Conservation (phyloP, 2,797 vertebrate genomes). For the Dendrocincla fuliginosa region DNA sequence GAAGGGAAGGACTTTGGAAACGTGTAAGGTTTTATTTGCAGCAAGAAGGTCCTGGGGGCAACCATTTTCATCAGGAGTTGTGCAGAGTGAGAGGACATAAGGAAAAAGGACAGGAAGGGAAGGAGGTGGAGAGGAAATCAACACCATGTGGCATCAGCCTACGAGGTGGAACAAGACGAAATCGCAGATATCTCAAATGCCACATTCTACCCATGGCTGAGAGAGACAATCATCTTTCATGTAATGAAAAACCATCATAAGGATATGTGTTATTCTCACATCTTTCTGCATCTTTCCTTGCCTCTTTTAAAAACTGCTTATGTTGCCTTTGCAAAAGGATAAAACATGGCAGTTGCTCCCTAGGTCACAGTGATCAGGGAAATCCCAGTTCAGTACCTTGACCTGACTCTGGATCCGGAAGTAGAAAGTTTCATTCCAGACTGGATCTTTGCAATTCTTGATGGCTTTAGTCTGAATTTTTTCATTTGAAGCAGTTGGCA, state of each 20-base stretch:
- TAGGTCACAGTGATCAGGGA: not conserved
- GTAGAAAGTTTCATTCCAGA: conserved; percentile 85
- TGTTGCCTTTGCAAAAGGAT: not conserved
- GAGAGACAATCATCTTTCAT: not conserved
- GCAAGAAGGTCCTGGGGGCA: not conserved
- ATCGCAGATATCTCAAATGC: not conserved
- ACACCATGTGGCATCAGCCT: not conserved
- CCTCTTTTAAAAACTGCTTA: not conserved
- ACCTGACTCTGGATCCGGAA: conserved; percentile 80
- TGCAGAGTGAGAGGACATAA: not conserved
- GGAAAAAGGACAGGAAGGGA: not conserved
- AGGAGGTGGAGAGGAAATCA: not conserved
- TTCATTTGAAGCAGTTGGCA: conserved; percentile 79
- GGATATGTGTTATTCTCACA: not conserved
- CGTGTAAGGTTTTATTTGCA: not conserved
- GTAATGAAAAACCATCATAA: not conserved
- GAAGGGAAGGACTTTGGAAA: not conserved
- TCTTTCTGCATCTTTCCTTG: not conserved
- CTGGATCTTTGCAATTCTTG: conserved; percentile 76
- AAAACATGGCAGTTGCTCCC: not conserved
- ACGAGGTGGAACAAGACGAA: not conserved
- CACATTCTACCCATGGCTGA: not conserved
- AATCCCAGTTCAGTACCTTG: conserved; percentile 75
- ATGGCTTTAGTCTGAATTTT: conserved; percentile 75
- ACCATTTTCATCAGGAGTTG: not conserved